phyloP scores from a whole-genome alignment of 2,888 invertebrate species.

The Trimorus sp. region DNA sequence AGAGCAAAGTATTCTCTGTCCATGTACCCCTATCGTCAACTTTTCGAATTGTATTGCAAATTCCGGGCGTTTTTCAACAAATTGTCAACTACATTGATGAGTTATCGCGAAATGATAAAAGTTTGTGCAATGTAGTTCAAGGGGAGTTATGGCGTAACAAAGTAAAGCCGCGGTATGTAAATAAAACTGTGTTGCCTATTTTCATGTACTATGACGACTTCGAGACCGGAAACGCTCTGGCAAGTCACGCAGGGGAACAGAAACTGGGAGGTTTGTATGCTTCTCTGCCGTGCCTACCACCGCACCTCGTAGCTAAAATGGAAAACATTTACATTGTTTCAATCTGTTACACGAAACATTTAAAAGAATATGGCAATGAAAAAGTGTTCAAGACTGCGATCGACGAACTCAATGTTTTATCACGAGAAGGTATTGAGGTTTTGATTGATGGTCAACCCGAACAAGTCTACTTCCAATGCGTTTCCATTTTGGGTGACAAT shows the following conservation, averaged over 20 bases:
- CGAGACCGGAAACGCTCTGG: constrained; percentile 7
- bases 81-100: background rate
- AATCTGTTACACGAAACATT: constrained; percentile 15
- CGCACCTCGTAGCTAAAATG: constrained; percentile 45
- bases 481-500: constrained; percentile 61
- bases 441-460: constrained; percentile 15
- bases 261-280: constrained; percentile 37
- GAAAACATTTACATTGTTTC: constrained; percentile 53
- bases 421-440: constrained; percentile 40
- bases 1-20: background rate
- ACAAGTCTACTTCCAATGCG: constrained; percentile 54
- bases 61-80: background rate
- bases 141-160: background rate
- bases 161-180: no score
- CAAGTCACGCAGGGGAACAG: constrained; percentile 19
- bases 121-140: constrained; percentile 8
- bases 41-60: constrained; percentile 22
- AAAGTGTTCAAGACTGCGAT: background rate
- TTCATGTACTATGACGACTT: background rate
- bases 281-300: constrained; percentile 55
- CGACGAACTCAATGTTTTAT: constrained; percentile 27
- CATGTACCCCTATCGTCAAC: background rate
- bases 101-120: background rate
- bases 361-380: constrained; percentile 40
- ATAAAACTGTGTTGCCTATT: background rate